Conservation (phyloP, 1,140 invertebrate species). For the Lepeophtheirus salmonis region DNA sequence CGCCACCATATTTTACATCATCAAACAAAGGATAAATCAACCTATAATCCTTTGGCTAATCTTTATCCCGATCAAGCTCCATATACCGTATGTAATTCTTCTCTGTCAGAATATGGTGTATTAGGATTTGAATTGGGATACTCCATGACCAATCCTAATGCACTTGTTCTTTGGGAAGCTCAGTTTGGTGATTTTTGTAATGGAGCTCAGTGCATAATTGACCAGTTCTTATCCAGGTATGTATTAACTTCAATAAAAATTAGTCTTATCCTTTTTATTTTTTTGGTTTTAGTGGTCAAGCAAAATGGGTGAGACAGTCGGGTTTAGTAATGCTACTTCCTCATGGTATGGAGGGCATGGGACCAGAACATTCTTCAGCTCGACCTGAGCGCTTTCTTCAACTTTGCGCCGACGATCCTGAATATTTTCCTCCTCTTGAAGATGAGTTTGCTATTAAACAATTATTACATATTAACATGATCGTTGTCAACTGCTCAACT, state of each 20-base stretch:
- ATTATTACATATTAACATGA: slow-evolving; percentile 92
- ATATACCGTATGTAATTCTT: slow-evolving; percentile 92
- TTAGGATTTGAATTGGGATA: slow-evolving; percentile 87
- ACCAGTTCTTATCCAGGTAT: slow-evolving; percentile 74
- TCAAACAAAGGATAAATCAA: slow-evolving; percentile 83
- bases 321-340: slow-evolving; percentile 85
- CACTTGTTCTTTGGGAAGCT: slow-evolving; percentile 93
- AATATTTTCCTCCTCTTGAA: slow-evolving; percentile 67
- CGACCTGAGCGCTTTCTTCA: slow-evolving; percentile 89
- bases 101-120: slow-evolving; percentile 82
- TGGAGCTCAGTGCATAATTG: slow-evolving; percentile 98
- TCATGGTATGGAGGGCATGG: slow-evolving; percentile 98
- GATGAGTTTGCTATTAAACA: slow-evolving; percentile 86
- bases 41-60: slow-evolving; percentile 68
- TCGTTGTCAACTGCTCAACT: slow-evolving; percentile 87
- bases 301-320: slow-evolving; percentile 94
- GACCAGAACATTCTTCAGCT: slow-evolving; percentile 92
- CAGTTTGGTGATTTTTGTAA: slow-evolving; percentile 98
- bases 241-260: no score
- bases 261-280: neutral
- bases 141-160: slow-evolving; percentile 95
- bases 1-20: slow-evolving; percentile 95
- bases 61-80: slow-evolving; percentile 83
- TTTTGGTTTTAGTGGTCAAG: slow-evolving; percentile 89
- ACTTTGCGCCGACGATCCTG: slow-evolving; percentile 87